Percentiles rank a stretch among this genome's conserved stretches.
These are phyloP conservation scores for Scomber scombrus DNA, from an alignment of 2,113 vertebrate species.

Conservation along the genomic window DNA sequence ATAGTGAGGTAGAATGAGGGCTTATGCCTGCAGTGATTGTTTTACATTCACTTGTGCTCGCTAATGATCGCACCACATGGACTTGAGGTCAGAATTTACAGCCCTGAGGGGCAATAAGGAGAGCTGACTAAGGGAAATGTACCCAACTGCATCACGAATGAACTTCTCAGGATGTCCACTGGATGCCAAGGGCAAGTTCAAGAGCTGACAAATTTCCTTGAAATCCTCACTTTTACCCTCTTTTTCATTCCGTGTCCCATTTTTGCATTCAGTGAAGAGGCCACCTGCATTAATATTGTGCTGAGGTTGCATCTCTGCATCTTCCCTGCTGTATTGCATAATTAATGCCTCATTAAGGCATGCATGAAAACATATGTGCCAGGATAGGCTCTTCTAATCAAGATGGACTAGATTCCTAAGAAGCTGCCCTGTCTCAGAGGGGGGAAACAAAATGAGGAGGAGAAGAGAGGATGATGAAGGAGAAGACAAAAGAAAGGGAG, in stretches of 20 bases:
- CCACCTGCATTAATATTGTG: slow-evolving; percentile 66
- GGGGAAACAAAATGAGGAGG: slow-evolving; percentile 20
- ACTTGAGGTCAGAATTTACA: slow-evolving; percentile 54
- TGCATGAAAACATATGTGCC: slow-evolving; percentile 74
- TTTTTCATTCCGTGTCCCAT: slow-evolving; percentile 13
- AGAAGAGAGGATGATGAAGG: slow-evolving; percentile 15
- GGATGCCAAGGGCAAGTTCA: slow-evolving; percentile 63
- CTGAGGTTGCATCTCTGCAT: slow-evolving; percentile 72
- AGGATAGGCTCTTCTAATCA: slow-evolving; percentile 71
- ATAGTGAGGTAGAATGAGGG: slow-evolving; percentile 21
- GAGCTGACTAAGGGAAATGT: slow-evolving; percentile 65
- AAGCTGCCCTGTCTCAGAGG: slow-evolving; percentile 69
- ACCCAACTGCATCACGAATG: slow-evolving; percentile 10
- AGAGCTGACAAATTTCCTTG: slow-evolving; percentile 59
- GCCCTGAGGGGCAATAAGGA: slow-evolving; percentile 29
- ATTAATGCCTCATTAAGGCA: slow-evolving; percentile 83
- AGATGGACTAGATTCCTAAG: slow-evolving; percentile 73
- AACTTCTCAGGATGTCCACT: slow-evolving; percentile 45
- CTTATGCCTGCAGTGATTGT: slow-evolving; percentile 32
- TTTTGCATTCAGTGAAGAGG: slow-evolving; percentile 37
- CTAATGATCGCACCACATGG: slow-evolving; percentile 56
- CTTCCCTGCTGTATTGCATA: slow-evolving; percentile 73
- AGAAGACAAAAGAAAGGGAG: slow-evolving; percentile 21
- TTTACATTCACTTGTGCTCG: slow-evolving; percentile 46
- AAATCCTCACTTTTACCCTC: slow-evolving; percentile 37